Base-by-base conservation (phyloP, 2,797 vertebrate species). In the Calcarius lapponicus region DNA sequence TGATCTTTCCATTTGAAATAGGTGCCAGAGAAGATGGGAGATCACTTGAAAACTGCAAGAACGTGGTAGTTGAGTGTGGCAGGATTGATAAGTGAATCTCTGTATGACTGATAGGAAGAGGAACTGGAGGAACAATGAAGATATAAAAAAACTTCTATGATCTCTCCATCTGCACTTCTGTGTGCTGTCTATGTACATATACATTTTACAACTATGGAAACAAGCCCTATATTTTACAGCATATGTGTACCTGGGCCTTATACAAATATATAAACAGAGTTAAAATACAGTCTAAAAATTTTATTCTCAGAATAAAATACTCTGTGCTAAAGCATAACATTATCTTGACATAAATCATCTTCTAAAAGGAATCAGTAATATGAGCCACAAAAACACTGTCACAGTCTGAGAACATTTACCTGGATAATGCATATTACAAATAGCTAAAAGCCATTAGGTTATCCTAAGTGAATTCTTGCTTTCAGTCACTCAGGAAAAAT, bases 101-200 rank as follows among this genome's bases (percentile, higher is more conserved):
- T 89, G 11, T 54, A n/a, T 42, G 51, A 45, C 3, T 82, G 32
- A 75, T 6, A 38, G 34, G 64, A 91, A 79, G 28, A 76, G 21
- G 51, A 74, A 62, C 31, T 32, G 24, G 24, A 56, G 26, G 11
- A 34, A 36, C 28, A 51, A 60, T 16, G 20, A 78, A n/a, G 6
- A 7, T 48, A 21, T 7, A 56, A 25, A 69, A 69, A 82, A n/a
- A 6, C 9, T 17, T 54, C 36, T 20, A 36, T 54, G 8, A 22
- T 65, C 14, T 72, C 56, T 80, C 66, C 51, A 18, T n/a, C 24
- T 85, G 18, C 25, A 31, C 11, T 67, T 73, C 29, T 78, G 25
- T 1, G 15, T 24, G 12, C 29, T 70, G 64, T 15, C 22, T 54
- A 20, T 56, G 9, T 21, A 38, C 0, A 0, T 48, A 28, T 34